Percentiles rank a stretch among this genome's conserved stretches.
phyloP scores from a whole-genome alignment of 2,113 vertebrate genomes.

The Oncorhynchus mykiss region DNA sequence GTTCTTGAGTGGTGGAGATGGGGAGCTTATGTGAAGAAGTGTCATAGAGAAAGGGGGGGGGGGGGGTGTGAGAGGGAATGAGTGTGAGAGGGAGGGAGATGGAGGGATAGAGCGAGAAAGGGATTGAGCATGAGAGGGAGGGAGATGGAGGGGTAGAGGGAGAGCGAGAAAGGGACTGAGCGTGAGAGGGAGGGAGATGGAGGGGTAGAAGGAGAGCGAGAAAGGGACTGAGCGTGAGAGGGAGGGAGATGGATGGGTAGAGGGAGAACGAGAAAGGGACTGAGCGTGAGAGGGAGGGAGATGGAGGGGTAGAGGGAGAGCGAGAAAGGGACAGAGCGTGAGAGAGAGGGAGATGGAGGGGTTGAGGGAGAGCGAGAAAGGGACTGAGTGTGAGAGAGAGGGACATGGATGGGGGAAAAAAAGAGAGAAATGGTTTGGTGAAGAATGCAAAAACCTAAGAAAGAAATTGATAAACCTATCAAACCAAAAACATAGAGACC shows the following conservation, averaged over 20 bases:
- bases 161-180: too few relatives aligned
- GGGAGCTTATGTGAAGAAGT: conserved; percentile 16
- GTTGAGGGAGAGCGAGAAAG: background rate
- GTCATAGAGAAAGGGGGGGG: background rate
- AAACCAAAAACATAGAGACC: too few relatives aligned
- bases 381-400: too few relatives aligned
- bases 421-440: too few relatives aligned
- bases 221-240: background rate
- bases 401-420: too few relatives aligned
- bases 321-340: background rate
- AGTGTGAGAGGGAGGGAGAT: background rate
- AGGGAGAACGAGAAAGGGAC: background rate
- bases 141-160: background rate
- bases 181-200: background rate
- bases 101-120: background rate
- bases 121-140: background rate
- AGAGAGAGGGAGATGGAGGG: background rate
- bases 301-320: too few relatives aligned
- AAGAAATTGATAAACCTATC: too few relatives aligned
- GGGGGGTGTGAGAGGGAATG: too few relatives aligned
- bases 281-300: background rate
- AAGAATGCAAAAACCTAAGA: too few relatives aligned
- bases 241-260: background rate
- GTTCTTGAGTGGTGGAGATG: background rate
- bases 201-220: too few relatives aligned